A percentile compares a stretch with the other conserved stretches of the same genome.
Conservation (phyloP, 2,797 vertebrate species). For the Enteromius unitaeniatus region DNA sequence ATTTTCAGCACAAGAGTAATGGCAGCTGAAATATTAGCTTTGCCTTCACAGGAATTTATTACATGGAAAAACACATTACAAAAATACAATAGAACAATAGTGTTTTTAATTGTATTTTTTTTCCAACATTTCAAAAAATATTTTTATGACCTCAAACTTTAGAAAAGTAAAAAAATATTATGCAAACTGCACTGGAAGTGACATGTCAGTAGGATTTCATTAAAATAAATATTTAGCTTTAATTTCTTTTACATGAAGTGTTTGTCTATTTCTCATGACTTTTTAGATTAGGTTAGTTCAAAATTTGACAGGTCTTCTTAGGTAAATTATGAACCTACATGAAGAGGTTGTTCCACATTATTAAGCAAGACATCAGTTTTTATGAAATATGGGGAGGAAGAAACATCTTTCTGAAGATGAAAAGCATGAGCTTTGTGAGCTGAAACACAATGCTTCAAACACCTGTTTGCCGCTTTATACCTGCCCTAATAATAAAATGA, state of each 20-base stretch:
- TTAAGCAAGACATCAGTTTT: not conserved
- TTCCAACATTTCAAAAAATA: not conserved
- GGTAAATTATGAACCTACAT: not conserved
- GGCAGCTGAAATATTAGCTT: not conserved
- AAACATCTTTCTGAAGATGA: not conserved
- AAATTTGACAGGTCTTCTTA: not conserved
- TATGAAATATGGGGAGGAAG: not conserved
- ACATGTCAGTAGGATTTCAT: not conserved
- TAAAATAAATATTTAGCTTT: not conserved
- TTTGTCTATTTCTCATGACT: not conserved
- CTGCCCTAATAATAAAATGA: not conserved
- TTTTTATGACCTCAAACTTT: not conserved
- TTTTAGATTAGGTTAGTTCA: not conserved
- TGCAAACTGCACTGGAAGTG: not conserved
- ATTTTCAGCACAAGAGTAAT: not conserved
- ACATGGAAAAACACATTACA: not conserved
- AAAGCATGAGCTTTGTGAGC: not conserved
- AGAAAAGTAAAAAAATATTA: too few relatives aligned
- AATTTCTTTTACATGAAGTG: not conserved
- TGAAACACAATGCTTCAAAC: not conserved
- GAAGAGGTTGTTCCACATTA: not conserved
- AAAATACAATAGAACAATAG: not conserved
- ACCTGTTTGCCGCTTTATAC: not conserved
- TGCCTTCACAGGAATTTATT: not conserved
- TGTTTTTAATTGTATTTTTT: not conserved